Base-by-base conservation (phyloP, 1,140 invertebrate species). In the Drepana arcuata region DNA sequence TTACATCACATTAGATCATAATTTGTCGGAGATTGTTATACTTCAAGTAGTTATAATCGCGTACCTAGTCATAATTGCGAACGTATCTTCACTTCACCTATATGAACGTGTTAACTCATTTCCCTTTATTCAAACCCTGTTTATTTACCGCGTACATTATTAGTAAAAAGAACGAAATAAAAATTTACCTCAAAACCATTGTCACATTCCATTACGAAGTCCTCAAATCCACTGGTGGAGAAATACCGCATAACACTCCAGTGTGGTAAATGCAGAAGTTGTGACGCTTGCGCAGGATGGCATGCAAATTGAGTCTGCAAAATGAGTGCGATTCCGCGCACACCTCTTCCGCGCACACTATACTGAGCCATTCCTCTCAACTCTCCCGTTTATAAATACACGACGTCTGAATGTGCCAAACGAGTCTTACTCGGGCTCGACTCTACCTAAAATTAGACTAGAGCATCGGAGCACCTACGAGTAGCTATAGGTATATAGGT, bases 381-480 rank as follows among this genome's bases (percentile, higher is more conserved):
- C 51, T 56, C 53, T 57, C 37, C 48, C 59, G 57, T 59, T 63
- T 78, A 74, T 78, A 71, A 78, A 78, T 78, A 78, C 55, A 56
- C 41, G 34, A 56, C 28, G 41, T 40, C 50, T 48, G 53, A 44
- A 50, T 61, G 53, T 65, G 68, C 66, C 66, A 75, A 73, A 49
- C 36, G 30, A 38, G 32, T 33, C 63, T 32, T 46, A 32, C 46
- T 40, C 35, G 45, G 54, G 44, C 53, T 51, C 43, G 18, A 31
- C 28, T 29, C 34, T 37, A 31, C 36, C 37, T 58, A 62, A 56
- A 61, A 65, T 58, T 70, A 62, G 59, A 47, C 11, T 47, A 32
- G 43, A 29, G n/a, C n/a, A n/a, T n/a, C n/a, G n/a, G n/a, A n/a
- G n/a, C 2, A 26, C 24, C 24, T 26, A 26, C n/a, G n/a, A n/a